Evolutionary conservation across 30 jellyfish, hydroid and myxozoan species (phyloP).

Genomic region (Cassiopea andromeda): DNA sequence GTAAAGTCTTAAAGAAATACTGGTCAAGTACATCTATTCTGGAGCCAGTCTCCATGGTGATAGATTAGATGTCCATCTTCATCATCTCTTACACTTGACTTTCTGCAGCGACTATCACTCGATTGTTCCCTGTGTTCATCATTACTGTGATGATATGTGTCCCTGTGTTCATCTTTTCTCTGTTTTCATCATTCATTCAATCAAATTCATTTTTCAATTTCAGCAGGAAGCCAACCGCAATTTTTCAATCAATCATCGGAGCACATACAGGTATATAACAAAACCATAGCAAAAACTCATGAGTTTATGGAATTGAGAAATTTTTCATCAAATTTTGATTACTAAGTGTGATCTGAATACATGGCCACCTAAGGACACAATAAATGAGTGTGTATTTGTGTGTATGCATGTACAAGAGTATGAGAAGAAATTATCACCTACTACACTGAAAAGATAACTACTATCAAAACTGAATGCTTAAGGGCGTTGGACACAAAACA

Average conservation of each 20-base stretch:
- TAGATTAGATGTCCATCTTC: slow-evolving; percentile 96
- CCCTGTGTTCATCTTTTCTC: slow-evolving; percentile 65
- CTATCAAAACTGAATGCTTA: too few species aligned
- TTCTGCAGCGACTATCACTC: slow-evolving; percentile 63
- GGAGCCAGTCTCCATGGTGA: slow-evolving; percentile 96
- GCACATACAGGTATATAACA: slow-evolving; percentile 78
- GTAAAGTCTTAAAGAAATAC: slow-evolving; percentile 70
- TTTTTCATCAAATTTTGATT: slow-evolving; percentile 1
- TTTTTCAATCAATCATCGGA: slow-evolving; percentile 61
- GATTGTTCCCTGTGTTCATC: slow-evolving; percentile 56
- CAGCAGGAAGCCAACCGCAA: slow-evolving; percentile 73
- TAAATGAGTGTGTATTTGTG: too few species aligned
- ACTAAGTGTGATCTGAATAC: neutral
- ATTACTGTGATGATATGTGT: slow-evolving; percentile 54
- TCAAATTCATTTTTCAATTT: slow-evolving; percentile 68
- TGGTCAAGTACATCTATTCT: slow-evolving; percentile 91
- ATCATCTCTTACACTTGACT: slow-evolving; percentile 81
- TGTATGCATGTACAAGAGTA: too few species aligned
- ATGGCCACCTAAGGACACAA: neutral
- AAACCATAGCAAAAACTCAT: slow-evolving; percentile 77
- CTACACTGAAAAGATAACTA: too few species aligned
- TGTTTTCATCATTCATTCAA: slow-evolving; percentile 68
- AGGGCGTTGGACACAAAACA: too few species aligned
- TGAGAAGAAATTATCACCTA: too few species aligned
- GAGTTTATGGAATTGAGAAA: slow-evolving; percentile 45